phyloP scores from a whole-genome alignment of 2,888 invertebrate species.

The Eupsilia transversa region DNA sequence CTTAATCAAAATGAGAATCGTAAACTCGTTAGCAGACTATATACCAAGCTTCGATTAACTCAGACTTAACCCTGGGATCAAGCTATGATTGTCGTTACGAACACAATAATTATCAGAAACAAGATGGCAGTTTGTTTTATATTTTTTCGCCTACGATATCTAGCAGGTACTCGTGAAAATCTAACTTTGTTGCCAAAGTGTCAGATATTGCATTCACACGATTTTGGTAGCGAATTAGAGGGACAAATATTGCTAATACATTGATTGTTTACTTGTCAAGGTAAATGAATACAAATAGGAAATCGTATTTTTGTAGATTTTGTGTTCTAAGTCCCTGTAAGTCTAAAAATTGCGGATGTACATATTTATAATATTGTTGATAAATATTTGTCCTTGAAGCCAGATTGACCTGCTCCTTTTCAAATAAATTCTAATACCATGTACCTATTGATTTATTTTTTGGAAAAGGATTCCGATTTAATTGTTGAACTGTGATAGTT shows the following conservation, averaged over 20 bases:
- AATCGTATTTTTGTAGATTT: not conserved
- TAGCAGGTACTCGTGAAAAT: conserved; percentile 54
- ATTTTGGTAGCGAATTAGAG: conserved; percentile 45
- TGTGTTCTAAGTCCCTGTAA: not conserved
- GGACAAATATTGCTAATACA: conserved; percentile 34
- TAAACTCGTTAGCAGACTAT: conserved; percentile 63
- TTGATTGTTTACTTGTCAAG: conserved; percentile 48
- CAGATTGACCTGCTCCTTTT: not conserved
- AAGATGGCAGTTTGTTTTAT: conserved; percentile 34
- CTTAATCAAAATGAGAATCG: conserved; percentile 70
- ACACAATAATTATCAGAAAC: conserved; percentile 54
- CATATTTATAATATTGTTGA: not conserved
- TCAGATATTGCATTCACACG: conserved; percentile 53
- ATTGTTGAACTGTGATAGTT: not conserved
- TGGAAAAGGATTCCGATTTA: not conserved
- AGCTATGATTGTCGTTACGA: conserved; percentile 36
- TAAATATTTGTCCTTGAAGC: not conserved
- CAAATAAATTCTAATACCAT: not conserved
- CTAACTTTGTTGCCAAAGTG: conserved; percentile 44
- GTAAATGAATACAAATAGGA: conserved; percentile 33
- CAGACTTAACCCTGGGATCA: conserved; percentile 50
- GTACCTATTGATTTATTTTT: not conserved
- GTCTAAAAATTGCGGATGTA: too few species aligned
- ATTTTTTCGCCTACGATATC: conserved; percentile 49
- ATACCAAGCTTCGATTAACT: conserved; percentile 37